Evolutionary conservation across 2,888 invertebrate species (phyloP), one percentile per base, ranked within the genome.

Genomic region (Ligdia adustata): DNA sequence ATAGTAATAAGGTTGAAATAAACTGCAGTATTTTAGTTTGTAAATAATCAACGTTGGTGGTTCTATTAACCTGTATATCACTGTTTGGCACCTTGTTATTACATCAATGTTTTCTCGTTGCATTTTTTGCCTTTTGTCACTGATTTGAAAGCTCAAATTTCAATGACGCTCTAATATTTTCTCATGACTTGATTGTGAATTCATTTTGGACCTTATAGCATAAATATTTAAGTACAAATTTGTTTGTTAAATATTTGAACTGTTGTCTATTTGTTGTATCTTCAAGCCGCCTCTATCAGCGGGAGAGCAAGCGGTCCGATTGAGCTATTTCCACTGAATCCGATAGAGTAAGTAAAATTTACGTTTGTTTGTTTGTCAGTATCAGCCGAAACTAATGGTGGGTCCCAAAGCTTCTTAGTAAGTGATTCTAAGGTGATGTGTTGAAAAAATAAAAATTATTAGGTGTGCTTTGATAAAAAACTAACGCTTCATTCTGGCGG

Each of bases 11-110:
- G 47, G 57, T 40, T 41, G n/a, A 47, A 24, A 3, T 32, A 22
- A 31, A 52, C 9, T 15, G 46, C 18, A 39, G n/a, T 15, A 46
- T n/a, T 11, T 54, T 40, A 33, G 1, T 54, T 61, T 53, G 57
- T 62, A 41, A 55, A 52, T 61, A 69, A 41, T 65, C 75, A 70
- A 65, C 66, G 78, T 77, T 72, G 82, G 82, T 73, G 70, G 66
- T 66, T 72, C 70, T 75, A 74, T 72, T 80, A 81, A 81, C 79
- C 72, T 79, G 77, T 75, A 72, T 72, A 75, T 79, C 79, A 73
- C 75, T 69, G 73, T 64, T 75, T 79, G 79, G 82, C 83, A 86
- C 79, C 75, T 81, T 72, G 65, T 68, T 69, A 61, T 60, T 52
- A 39, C 14, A 52, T 32, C 45, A 15, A 31, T 33, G 6, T 2